Evolutionary conservation across 1,140 invertebrate species (phyloP).

Genomic region (Xylocopa sonorina): DNA sequence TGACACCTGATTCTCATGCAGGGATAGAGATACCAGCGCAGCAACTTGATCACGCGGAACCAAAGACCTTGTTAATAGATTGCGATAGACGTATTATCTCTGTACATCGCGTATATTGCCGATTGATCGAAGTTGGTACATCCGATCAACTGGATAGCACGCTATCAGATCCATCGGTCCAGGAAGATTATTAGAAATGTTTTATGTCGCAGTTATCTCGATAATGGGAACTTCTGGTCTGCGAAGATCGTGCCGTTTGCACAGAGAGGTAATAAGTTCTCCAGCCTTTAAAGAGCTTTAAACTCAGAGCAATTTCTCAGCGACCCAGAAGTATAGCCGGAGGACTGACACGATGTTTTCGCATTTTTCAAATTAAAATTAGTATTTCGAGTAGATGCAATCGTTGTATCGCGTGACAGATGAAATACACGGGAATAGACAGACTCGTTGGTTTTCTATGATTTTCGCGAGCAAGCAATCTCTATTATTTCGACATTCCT

Average conservation of each 20-base stretch:
- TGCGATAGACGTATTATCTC: no score
- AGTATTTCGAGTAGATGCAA: not conserved
- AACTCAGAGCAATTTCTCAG: conserved; percentile 38
- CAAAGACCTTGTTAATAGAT: not conserved
- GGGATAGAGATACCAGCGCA: not conserved
- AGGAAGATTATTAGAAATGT: not conserved
- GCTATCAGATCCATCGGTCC: not conserved
- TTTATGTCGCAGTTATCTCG: not conserved
- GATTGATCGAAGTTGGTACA: not conserved
- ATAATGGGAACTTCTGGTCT: conserved; percentile 11
- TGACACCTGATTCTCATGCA: not conserved
- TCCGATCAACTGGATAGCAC: not conserved
- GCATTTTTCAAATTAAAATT: not conserved
- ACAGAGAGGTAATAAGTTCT: conserved; percentile 41
- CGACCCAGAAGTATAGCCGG: conserved; percentile 29
- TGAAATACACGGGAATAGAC: not conserved
- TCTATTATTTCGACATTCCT: conserved; percentile 38
- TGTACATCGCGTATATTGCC: no score
- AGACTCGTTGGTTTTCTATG: conserved; percentile 46
- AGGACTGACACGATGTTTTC: not conserved
- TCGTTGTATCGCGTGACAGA: no score
- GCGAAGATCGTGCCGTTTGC: conserved; percentile 27
- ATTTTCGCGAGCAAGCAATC: conserved; percentile 31
- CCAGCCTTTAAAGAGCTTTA: conserved; percentile 18
- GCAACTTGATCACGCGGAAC: not conserved